Conservation (phyloP, 2,113 vertebrate genomes). For the Cavia porcellus region DNA sequence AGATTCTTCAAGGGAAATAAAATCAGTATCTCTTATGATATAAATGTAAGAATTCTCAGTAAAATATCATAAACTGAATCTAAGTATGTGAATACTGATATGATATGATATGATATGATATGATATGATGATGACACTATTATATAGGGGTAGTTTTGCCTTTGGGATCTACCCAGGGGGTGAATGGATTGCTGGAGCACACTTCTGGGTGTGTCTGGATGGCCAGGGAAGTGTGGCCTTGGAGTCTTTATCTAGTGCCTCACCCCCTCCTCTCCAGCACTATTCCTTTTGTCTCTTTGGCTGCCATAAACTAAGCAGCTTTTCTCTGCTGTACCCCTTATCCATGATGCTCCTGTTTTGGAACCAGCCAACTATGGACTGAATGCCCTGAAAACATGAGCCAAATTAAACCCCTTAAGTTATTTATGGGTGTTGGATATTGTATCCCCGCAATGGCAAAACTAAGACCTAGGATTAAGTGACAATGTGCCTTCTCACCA, state of each 20-base stretch:
- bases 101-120: not conserved
- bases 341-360: not conserved
- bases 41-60: not conserved
- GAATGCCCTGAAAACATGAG: not conserved
- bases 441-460: not conserved
- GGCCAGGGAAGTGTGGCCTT: not conserved
- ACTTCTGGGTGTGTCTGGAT: not conserved
- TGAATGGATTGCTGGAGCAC: not conserved
- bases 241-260: not conserved
- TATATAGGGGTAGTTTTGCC: not conserved
- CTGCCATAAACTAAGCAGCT: not conserved
- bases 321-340: not conserved
- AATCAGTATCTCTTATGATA: not conserved
- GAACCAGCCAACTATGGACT: not conserved
- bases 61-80: not conserved
- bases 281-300: not conserved
- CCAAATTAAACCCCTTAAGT: not conserved
- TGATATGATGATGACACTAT: not conserved
- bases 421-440: not conserved
- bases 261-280: not conserved
- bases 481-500: not conserved
- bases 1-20: not conserved
- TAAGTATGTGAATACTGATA: not conserved
- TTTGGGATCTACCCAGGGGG: not conserved
- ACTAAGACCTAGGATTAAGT: not conserved